A percentile compares a stretch with the other conserved stretches of the same genome.
These are phyloP conservation scores for Malacosoma neustria DNA, from an alignment of 2,888 invertebrate species.

Conservation along the genomic window DNA sequence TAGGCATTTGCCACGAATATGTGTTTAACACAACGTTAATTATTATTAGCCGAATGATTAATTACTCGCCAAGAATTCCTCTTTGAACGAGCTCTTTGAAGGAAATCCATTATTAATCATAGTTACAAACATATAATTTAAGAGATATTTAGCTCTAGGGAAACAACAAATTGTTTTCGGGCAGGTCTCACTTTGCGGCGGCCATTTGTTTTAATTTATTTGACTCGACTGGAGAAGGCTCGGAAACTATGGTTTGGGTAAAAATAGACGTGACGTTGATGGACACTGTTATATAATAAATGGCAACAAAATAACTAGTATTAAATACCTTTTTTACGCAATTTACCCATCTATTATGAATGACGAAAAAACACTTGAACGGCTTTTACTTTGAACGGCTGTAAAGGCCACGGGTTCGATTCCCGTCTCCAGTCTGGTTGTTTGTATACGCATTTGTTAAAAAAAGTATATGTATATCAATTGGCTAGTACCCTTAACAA, in stretches of 20 bases:
- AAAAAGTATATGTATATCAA: no score
- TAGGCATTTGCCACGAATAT: background rate
- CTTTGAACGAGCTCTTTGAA: background rate
- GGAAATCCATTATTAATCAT: background rate
- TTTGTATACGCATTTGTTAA: no score
- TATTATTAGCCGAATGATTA: conserved; percentile 4
- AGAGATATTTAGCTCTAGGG: background rate
- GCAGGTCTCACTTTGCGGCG: background rate
- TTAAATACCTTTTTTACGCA: no score
- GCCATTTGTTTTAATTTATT: background rate
- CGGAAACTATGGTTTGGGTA: background rate
- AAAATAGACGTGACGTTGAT: background rate
- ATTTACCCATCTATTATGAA: no score
- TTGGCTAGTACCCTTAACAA: no score
- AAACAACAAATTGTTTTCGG: background rate
- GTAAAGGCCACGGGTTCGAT: no score
- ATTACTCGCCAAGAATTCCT: conserved; percentile 5
- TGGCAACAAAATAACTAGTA: no score
- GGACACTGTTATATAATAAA: no score
- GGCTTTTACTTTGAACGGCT: no score
- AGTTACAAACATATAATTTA: background rate
- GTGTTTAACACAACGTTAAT: conserved; percentile 3
- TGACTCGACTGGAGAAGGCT: background rate
- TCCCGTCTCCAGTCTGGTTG: no score
- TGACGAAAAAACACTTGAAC: no score